Evolutionary conservation across 2,797 vertebrate species (phyloP).

Genomic region (Scolopax bukidnonensis): DNA sequence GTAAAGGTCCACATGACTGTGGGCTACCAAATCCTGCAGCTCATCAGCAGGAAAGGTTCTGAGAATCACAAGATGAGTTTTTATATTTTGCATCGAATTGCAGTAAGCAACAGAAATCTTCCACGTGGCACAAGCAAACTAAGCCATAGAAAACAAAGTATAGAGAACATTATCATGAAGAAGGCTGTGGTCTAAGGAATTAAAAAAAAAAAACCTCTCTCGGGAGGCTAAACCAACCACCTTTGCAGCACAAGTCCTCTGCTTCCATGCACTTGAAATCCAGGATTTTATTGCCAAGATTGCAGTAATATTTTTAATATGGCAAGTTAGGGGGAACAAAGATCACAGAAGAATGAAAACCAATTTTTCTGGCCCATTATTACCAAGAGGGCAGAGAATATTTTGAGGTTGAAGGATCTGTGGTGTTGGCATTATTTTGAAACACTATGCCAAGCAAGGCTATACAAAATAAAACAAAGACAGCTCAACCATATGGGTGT

Average conservation of each 20-base stretch:
- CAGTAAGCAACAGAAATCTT: not conserved
- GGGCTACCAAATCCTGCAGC: not conserved
- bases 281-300: not conserved
- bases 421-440: not conserved
- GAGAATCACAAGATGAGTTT: not conserved
- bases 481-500: not conserved
- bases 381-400: not conserved
- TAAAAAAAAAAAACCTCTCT: not conserved
- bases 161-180: not conserved
- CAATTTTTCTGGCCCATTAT: not conserved
- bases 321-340: not conserved
- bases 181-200: not conserved
- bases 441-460: not conserved
- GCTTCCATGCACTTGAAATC: not conserved
- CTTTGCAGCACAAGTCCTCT: not conserved
- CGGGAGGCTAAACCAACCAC: not conserved
- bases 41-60: not conserved
- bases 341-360: slow-evolving; percentile 7
- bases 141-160: not conserved
- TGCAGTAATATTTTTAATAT: not conserved
- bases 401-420: not conserved
- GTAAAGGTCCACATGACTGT: not conserved
- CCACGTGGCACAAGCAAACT: not conserved
- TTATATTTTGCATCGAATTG: not conserved
- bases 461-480: not conserved